These are phyloP conservation scores for Gymnothorax reevesii DNA, from an alignment of 2,797 vertebrate genomes.

Conservation along the genomic window DNA sequence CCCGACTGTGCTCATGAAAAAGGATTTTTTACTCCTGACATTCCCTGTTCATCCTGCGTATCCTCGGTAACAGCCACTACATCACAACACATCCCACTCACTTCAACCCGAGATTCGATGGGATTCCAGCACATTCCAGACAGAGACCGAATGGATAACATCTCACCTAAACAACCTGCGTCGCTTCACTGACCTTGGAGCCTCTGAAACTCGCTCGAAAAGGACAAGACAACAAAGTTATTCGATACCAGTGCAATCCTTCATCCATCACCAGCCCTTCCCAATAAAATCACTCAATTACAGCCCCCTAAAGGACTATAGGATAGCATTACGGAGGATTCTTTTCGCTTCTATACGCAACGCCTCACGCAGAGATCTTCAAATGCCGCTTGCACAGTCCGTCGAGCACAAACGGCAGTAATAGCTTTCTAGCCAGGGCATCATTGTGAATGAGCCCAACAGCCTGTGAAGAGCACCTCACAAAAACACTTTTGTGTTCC, in stretches of 20 bases:
- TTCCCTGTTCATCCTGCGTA: background rate
- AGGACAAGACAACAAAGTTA: background rate
- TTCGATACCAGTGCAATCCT: background rate
- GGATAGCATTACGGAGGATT: background rate
- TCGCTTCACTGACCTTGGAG: background rate
- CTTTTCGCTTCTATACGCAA: background rate
- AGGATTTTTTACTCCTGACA: background rate
- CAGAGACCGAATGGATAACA: background rate
- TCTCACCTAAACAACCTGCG: background rate
- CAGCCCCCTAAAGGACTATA: background rate
- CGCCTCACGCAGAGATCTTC: background rate
- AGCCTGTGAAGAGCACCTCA: background rate
- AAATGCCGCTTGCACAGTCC: background rate
- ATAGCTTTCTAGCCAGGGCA: background rate
- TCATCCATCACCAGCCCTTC: background rate
- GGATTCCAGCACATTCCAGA: background rate
- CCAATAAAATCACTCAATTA: background rate
- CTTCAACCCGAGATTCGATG: background rate
- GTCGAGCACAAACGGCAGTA: background rate
- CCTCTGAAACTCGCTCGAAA: background rate
- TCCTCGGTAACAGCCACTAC: background rate
- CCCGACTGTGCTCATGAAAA: background rate
- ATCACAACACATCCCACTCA: background rate
- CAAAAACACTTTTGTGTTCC: slow-evolving; percentile 1
- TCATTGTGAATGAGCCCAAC: background rate